phyloP scores from a whole-genome alignment of 2,797 vertebrate genomes.

The Taenioides sp. region DNA sequence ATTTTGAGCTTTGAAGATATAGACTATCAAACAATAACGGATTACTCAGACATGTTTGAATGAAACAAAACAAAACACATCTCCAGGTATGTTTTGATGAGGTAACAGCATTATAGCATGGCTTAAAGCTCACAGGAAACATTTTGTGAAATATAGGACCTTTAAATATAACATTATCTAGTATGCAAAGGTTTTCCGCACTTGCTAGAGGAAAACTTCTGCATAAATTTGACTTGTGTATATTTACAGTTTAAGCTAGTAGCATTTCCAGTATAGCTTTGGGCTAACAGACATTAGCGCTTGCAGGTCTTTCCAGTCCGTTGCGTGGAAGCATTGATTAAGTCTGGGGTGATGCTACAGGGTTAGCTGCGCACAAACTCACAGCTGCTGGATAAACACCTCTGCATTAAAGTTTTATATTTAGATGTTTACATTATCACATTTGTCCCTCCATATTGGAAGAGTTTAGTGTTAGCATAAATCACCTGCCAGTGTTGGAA shows the following conservation, averaged over 20 bases:
- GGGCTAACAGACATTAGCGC: constrained; percentile 25
- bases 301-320: constrained; percentile 38
- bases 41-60: too few relatives aligned
- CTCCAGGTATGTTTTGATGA: too few relatives aligned
- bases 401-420: constrained; percentile 3
- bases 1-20: too few relatives aligned
- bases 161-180: not conserved
- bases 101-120: too few relatives aligned
- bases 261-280: constrained; percentile 48
- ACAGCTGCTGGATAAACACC: constrained; percentile 29
- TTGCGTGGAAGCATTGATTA: constrained; percentile 34
- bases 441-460: not conserved
- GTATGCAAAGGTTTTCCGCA: constrained; percentile 35
- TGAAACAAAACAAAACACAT: too few relatives aligned
- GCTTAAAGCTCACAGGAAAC: too few relatives aligned
- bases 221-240: constrained; percentile 43
- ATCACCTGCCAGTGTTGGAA: not conserved
- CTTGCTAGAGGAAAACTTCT: constrained; percentile 39
- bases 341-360: constrained; percentile 49
- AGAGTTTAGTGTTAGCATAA: not conserved
- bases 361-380: constrained; percentile 29
- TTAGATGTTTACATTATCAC: not conserved
- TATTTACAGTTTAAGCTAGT: constrained; percentile 26
- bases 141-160: too few relatives aligned
- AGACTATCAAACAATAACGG: too few relatives aligned